These are phyloP conservation scores for Bubo scandiacus DNA, from an alignment of 2,113 vertebrate species.

Conservation along the genomic window DNA sequence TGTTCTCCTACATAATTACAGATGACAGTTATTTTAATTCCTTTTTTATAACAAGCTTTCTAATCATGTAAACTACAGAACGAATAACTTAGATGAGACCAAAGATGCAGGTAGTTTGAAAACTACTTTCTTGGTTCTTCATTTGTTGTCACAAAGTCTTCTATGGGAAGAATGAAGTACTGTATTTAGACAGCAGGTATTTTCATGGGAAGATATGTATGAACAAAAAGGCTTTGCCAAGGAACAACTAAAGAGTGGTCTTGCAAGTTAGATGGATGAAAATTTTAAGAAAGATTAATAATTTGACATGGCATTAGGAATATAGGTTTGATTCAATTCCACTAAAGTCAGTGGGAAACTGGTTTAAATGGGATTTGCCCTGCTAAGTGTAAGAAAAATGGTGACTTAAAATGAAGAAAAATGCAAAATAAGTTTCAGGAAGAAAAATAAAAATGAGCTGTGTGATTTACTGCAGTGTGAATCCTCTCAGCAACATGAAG, in stretches of 20 bases:
- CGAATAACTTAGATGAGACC: constrained; percentile 11
- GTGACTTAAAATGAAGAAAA: background rate
- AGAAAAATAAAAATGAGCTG: background rate
- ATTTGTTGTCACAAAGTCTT: background rate
- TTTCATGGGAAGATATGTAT: background rate
- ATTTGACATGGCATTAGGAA: background rate
- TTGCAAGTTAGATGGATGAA: background rate
- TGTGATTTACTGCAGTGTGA: background rate
- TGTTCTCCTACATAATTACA: constrained; percentile 58
- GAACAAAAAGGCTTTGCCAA: background rate
- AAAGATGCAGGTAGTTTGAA: background rate
- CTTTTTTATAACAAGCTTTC: constrained; percentile 42
- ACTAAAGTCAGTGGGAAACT: background rate
- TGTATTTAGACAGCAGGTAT: constrained; percentile 25
- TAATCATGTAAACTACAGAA: constrained; percentile 44
- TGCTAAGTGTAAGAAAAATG: background rate
- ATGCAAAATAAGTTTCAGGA: background rate
- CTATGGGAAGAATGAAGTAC: background rate
- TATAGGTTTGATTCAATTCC: background rate
- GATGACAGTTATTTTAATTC: constrained; percentile 57
- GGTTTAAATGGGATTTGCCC: background rate
- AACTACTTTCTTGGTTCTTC: background rate
- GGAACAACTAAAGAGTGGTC: background rate
- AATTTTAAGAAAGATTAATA: background rate
- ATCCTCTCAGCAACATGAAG: background rate